Conservation (phyloP, 2,888 invertebrate species). For the Anoplius nigerrimus region DNA sequence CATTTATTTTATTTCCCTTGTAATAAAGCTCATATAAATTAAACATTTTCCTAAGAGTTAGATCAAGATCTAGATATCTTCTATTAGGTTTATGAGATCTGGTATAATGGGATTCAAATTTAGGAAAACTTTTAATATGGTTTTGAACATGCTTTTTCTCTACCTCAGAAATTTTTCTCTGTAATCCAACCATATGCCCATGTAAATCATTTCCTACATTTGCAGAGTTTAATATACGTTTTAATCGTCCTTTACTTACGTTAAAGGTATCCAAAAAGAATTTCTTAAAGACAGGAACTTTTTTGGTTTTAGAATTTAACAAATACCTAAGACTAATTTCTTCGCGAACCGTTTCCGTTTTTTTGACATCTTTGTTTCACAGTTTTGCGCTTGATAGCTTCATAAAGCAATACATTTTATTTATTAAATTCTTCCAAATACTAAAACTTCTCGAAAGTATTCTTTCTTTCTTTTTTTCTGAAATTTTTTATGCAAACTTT, state of each 20-base stretch:
- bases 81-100: too few species aligned
- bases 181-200: conserved; percentile 35
- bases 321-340: conserved; percentile 18
- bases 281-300: conserved; percentile 39
- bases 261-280: conserved; percentile 40
- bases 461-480: conserved; percentile 41
- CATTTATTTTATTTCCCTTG: too few species aligned
- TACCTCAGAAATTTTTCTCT: conserved; percentile 33
- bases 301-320: conserved; percentile 39
- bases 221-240: conserved; percentile 36
- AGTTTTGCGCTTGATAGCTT: conserved; percentile 34
- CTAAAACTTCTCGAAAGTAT: conserved; percentile 48
- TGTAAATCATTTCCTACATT: conserved; percentile 40
- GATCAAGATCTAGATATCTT: too few species aligned
- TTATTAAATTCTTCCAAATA: conserved; percentile 46
- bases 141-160: conserved; percentile 34
- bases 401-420: conserved; percentile 46
- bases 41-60: too few species aligned
- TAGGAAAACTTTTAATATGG: conserved; percentile 47
- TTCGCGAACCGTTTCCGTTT: conserved; percentile 39
- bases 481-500: conserved; percentile 39
- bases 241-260: conserved; percentile 37
- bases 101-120: conserved; percentile 51
- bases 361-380: conserved; percentile 40
- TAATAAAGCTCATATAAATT: too few species aligned